These are phyloP conservation scores for Sarcophaga rosellei DNA, from an alignment of 2,888 invertebrate species.

Conservation along the genomic window DNA sequence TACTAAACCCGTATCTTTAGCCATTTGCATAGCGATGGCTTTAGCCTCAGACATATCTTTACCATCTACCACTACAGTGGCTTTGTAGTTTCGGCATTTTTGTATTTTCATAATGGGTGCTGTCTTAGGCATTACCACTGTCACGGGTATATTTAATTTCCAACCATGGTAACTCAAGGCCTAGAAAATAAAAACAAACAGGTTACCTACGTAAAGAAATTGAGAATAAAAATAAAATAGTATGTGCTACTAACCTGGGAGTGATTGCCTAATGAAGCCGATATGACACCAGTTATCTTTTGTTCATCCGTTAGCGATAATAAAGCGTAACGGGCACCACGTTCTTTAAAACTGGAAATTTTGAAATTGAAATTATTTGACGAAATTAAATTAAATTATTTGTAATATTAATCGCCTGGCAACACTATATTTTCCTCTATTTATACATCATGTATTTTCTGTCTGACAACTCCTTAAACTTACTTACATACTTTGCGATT, in stretches of 20 bases:
- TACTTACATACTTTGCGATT: too few relatives aligned
- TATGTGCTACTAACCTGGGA: constrained; percentile 83
- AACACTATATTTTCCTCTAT: too few relatives aligned
- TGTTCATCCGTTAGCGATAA: constrained; percentile 88
- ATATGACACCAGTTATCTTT: constrained; percentile 90
- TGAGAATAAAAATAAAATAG: background rate
- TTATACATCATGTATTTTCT: too few relatives aligned
- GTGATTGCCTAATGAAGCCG: constrained; percentile 97
- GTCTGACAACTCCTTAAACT: too few relatives aligned
- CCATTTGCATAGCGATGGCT: constrained; percentile 88
- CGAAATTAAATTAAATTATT: too few relatives aligned
- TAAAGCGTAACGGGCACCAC: constrained; percentile 94
- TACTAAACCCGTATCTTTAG: constrained; percentile 86
- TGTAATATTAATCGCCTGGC: too few relatives aligned
- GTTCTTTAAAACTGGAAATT: constrained; percentile 91
- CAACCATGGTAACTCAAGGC: constrained; percentile 90
- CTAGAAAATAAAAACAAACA: constrained; percentile 55
- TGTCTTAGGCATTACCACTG: constrained; percentile 97
- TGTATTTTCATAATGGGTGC: constrained; percentile 98
- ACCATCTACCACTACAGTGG: constrained; percentile 89
- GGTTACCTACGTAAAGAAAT: too few relatives aligned
- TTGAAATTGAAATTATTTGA: background rate
- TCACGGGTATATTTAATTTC: constrained; percentile 86
- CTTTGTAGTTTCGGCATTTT: constrained; percentile 91
- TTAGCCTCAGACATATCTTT: constrained; percentile 93